Conservation (phyloP, 2,888 invertebrate genomes). For the Allygus modestus region DNA sequence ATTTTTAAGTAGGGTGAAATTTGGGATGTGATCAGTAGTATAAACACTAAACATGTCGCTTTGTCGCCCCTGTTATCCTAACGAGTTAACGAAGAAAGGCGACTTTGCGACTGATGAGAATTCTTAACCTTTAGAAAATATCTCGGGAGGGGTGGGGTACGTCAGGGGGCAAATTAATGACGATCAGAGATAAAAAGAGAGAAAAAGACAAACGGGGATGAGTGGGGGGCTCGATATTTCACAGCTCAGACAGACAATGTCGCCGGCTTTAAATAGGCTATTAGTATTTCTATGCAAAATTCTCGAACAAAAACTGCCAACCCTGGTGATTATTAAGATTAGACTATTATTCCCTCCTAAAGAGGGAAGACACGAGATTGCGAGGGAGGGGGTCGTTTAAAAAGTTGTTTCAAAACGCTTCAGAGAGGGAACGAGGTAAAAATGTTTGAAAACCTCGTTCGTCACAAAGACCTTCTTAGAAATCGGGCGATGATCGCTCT, state of each 20-base stretch:
- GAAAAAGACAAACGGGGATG: conserved; percentile 62
- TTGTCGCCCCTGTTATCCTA: background rate
- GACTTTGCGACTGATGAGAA: conserved; percentile 31
- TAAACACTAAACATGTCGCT: background rate
- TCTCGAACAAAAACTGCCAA: conserved; percentile 65
- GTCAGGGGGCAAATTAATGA: conserved; percentile 62
- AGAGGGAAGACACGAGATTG: conserved; percentile 60
- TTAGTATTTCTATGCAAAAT: conserved; percentile 66
- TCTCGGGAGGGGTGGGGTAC: conserved; percentile 33
- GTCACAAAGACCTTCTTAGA: conserved; percentile 65
- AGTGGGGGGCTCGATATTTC: conserved; percentile 62
- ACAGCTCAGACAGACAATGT: conserved; percentile 62
- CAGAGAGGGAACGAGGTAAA: conserved; percentile 65
- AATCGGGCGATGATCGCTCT: conserved; percentile 64
- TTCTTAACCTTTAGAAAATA: conserved; percentile 56
- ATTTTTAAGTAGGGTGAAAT: too few species aligned
- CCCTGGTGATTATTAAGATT: conserved; percentile 66
- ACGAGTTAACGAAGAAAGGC: conserved; percentile 32
- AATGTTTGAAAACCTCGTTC: conserved; percentile 67
- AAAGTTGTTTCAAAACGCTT: conserved; percentile 65
- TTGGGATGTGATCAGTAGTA: background rate
- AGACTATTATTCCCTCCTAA: conserved; percentile 66
- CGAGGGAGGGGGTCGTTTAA: conserved; percentile 68
- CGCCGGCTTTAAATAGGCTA: conserved; percentile 65
- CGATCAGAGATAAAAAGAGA: conserved; percentile 61